Conservation (phyloP, 2,113 vertebrate genomes). For the Hoplias malabaricus region DNA sequence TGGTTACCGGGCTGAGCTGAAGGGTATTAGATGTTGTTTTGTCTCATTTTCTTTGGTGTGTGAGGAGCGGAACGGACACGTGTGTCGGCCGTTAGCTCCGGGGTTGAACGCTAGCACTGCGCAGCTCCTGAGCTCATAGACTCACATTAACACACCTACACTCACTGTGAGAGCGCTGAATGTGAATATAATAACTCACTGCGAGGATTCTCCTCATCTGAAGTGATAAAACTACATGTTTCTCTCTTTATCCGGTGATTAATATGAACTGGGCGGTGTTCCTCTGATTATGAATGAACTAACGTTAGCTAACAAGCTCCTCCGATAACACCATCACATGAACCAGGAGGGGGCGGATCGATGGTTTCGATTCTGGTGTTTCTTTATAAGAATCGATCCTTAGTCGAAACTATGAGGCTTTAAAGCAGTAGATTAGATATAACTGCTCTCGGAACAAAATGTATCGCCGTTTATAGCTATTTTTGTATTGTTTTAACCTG, state of each 20-base stretch:
- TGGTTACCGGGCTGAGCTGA: neutral
- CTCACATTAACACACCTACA: neutral
- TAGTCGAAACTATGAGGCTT: no score
- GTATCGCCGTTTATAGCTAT: no score
- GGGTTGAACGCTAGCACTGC: neutral
- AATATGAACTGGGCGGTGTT: neutral
- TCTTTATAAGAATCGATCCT: no score
- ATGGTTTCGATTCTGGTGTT: neutral
- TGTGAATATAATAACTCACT: no score
- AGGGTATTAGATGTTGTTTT: neutral
- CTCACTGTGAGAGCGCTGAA: no score
- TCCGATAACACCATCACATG: neutral
- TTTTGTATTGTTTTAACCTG: no score
- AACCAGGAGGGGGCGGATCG: no score
- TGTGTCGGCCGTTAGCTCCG: constrained; percentile 40
- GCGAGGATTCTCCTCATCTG: no score
- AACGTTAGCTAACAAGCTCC: neutral
- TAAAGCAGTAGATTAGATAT: no score
- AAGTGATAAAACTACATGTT: no score
- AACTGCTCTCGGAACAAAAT: no score
- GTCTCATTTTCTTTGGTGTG: neutral
- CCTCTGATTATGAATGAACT: neutral
- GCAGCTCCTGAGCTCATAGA: neutral
- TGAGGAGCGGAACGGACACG: constrained; percentile 38
- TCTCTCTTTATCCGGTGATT: neutral